phyloP scores from a whole-genome alignment of 2,113 vertebrate genomes.

The Coregonus clupeaformis region DNA sequence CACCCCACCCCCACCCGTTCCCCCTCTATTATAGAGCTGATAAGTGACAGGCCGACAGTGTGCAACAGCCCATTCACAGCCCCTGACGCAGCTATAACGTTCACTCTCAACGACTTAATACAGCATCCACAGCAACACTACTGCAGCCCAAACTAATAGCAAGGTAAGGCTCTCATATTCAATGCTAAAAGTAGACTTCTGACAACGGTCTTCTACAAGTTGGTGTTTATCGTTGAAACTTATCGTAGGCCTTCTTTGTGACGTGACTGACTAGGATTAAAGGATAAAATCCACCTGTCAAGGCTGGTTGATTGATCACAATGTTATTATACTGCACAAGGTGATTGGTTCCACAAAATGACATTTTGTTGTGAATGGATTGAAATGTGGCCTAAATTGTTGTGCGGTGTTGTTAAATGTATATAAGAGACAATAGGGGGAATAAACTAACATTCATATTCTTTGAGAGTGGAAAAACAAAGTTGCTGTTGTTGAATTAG shows the following conservation, averaged over 20 bases:
- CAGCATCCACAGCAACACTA: background rate
- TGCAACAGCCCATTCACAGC: background rate
- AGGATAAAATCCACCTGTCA: background rate
- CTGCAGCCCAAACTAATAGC: background rate
- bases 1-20: conserved; percentile 16
- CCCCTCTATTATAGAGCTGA: conserved; percentile 29
- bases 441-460: too few relatives aligned
- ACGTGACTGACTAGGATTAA: background rate
- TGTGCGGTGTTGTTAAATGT: background rate
- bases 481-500: background rate
- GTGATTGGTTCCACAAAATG: background rate
- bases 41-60: conserved; percentile 33
- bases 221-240: background rate
- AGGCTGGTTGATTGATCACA: background rate
- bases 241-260: background rate
- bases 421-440: too few relatives aligned
- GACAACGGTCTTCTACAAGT: background rate
- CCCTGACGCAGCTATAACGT: background rate
- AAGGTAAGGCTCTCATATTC: conserved; percentile 13
- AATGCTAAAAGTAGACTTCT: background rate
- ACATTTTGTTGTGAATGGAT: background rate
- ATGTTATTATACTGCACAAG: background rate
- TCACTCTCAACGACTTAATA: background rate
- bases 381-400: background rate
- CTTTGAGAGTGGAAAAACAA: background rate